These are phyloP conservation scores for Peromyscus leucopus DNA, from an alignment of 2,113 vertebrate genomes.

Conservation along the genomic window DNA sequence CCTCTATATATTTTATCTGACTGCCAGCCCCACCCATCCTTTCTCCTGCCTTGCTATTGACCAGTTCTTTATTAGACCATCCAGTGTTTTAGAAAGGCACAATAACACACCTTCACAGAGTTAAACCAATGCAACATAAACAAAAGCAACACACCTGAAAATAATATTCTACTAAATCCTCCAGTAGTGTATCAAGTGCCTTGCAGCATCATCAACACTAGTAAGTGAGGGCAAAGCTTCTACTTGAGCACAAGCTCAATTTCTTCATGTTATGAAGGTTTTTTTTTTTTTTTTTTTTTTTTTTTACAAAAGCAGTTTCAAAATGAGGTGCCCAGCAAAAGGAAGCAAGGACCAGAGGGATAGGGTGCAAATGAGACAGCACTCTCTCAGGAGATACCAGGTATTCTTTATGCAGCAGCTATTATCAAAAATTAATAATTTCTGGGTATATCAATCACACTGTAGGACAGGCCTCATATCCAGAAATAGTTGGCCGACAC, in stretches of 20 bases:
- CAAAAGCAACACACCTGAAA: too few species aligned
- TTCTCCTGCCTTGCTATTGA: too few species aligned
- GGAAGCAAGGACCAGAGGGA: background rate
- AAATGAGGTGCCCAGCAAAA: background rate
- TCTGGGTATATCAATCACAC: background rate
- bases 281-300: rapidly evolving
- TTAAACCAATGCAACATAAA: too few species aligned
- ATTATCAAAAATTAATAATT: background rate
- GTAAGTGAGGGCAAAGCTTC: background rate
- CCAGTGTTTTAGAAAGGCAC: too few species aligned
- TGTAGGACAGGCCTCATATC: too few species aligned
- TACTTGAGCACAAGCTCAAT: background rate
- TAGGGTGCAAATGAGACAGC: background rate
- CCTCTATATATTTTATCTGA: too few species aligned
- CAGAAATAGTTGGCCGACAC: too few species aligned
- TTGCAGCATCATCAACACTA: background rate
- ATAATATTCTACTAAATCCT: too few species aligned
- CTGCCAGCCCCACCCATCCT: too few species aligned
- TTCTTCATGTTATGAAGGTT: background rate
- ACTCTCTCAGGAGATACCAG: background rate
- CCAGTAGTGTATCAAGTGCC: background rate
- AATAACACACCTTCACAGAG: too few species aligned
- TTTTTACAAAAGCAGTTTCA: background rate
- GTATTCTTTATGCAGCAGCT: background rate
- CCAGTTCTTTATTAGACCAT: too few species aligned